Evolutionary conservation across 2,113 vertebrate genomes (phyloP), one percentile per base, ranked within the genome.

Genomic region (Pollimyrus isidori): DNA sequence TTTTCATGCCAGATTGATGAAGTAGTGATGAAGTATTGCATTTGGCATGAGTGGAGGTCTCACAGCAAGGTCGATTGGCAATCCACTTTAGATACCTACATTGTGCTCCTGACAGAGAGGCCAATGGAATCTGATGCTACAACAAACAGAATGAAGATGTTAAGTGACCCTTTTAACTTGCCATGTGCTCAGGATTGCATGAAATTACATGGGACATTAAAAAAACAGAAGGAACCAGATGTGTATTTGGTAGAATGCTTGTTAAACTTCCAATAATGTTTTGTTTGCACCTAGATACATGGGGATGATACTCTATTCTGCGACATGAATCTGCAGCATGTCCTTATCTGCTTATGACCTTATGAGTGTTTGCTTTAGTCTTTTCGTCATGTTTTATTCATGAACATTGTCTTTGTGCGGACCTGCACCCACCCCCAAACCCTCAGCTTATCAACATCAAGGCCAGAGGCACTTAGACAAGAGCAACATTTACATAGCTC

Each of bases 1-100:
- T 26, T 50, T 86, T 23, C 83, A 49, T 50, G 26, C 58, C 26
- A 91, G 82, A 88, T 65, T 15, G 30, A 89, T 69, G 90, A 76
- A 89, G 91, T 89, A 62, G 86, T 42, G 73, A 56, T 46, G 87
- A 86, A 42, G 65, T 73, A 88, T 50, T 65, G 84, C 48, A 26
- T 86, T 48, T 50, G 83, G 23, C 83, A 48, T 26, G 11, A 49
- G 9, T 50, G 83, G 83, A 86, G 13, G 23, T 48, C 46, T 48
- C 46, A 46, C 46, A 48, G 45, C 82, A 48, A 48, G 19, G n/a
- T n/a, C 13, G 45, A 49, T 50, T 86, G 83, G 48, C 23, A 86
- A 50, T 86, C 23, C 45, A 86, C 45, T 49, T 86, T 86, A 49
- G 83, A 26, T 50, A 26, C 10, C 19, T 17, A 26, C 83, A 86